Evolutionary conservation across 1,140 invertebrate species (phyloP).

Genomic region (Pogonomyrmex californicus): DNA sequence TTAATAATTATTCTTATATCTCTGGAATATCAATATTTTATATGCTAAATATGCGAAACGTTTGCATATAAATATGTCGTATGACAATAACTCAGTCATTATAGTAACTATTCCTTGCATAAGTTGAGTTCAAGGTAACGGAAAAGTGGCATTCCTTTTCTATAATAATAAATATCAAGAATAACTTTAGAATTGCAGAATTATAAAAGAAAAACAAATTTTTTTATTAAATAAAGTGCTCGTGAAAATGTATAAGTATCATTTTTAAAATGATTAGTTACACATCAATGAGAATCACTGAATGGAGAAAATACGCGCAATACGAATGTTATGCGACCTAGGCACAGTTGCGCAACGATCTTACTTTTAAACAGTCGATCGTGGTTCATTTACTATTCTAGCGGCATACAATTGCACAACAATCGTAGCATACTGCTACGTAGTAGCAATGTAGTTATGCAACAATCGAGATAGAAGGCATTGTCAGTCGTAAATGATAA

Average conservation of each 20-base stretch:
- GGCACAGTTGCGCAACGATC: slow-evolving; percentile 46
- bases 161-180: neutral
- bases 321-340: slow-evolving; percentile 39
- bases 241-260: neutral
- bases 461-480: slow-evolving; percentile 65
- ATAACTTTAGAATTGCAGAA: neutral
- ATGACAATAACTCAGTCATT: neutral
- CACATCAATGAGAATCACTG: slow-evolving; percentile 12
- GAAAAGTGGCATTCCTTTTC: neutral
- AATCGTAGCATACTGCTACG: slow-evolving; percentile 41
- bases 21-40: neutral
- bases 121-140: slow-evolving; percentile 39
- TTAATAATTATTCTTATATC: neutral
- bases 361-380: slow-evolving; percentile 63
- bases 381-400: slow-evolving; percentile 69
- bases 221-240: neutral
- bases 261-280: neutral
- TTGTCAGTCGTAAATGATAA: slow-evolving; percentile 61
- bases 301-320: slow-evolving; percentile 6
- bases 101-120: neutral
- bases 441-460: slow-evolving; percentile 61
- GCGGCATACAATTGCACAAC: slow-evolving; percentile 72
- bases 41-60: neutral
- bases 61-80: neutral
- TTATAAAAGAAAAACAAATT: neutral